phyloP scores from a whole-genome alignment of 2,888 invertebrate species.

The Plusia festucae region DNA sequence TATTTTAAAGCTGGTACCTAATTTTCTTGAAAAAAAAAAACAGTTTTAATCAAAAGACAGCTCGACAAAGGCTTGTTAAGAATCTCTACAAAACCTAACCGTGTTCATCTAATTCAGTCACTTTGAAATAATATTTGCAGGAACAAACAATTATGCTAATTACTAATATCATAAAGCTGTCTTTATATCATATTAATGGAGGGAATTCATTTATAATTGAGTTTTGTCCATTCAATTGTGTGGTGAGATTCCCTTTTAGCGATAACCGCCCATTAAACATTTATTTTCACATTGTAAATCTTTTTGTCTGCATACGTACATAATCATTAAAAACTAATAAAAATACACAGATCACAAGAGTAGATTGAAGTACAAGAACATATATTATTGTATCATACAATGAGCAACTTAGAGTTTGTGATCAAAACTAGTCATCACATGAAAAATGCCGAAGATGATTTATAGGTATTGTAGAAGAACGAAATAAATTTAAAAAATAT shows the following conservation, averaged over 20 bases:
- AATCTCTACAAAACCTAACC: too few relatives aligned
- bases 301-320: not conserved
- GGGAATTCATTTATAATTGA: not conserved
- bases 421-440: not conserved
- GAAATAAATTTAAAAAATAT: too few relatives aligned
- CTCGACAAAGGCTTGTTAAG: too few relatives aligned
- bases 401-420: not conserved
- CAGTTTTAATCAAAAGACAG: too few relatives aligned
- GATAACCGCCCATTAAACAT: not conserved
- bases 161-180: not conserved
- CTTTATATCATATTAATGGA: slow-evolving; percentile 1
- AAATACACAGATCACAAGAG: not conserved
- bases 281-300: slow-evolving; percentile 7
- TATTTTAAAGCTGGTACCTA: too few relatives aligned
- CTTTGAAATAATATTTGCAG: not conserved
- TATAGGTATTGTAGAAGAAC: too few relatives aligned
- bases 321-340: not conserved
- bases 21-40: too few relatives aligned
- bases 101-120: not conserved
- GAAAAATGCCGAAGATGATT: not conserved
- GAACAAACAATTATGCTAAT: slow-evolving; percentile 1
- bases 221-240: slow-evolving; percentile 7
- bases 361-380: not conserved
- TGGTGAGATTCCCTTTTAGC: not conserved
- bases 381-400: not conserved